Evolutionary conservation across 2,888 invertebrate species (phyloP), one percentile per base, ranked within the genome.

Genomic region (Drosophila borealis): DNA sequence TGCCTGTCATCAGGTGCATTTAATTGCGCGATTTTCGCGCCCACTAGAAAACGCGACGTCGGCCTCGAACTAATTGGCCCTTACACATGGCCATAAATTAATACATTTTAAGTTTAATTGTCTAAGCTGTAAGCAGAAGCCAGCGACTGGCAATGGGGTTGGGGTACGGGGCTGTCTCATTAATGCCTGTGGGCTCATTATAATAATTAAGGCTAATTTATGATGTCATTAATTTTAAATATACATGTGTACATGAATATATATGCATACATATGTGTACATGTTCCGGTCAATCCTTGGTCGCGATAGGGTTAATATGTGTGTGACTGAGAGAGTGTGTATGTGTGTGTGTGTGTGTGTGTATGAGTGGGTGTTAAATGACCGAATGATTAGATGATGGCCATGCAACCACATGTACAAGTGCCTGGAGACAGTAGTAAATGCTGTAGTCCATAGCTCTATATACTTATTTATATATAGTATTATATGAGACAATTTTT

Each of bases 11-110:
- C 90, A 90, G 90, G 90, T 90, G 90, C 90, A 82, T 88, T 90
- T 91, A 90, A 91, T 90, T 89, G 89, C 90, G 91, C 90, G 90
- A 88, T 79, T 89, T 86, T 75, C 84, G 85, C 82, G 80, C 79
- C 76, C 83, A 81, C 72, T 75, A 74, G 46, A 80, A 80, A 74
- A 51, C 64, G 80, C 76, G 78, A 72, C 56, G 62, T 36, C 44
- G 60, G 64, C 54, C 56, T 61, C 61, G 63, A 64, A 67, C 87
- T 89, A 90, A 90, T 90, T 90, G 90, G 85, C 71, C 78, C 76
- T 80, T 79, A 78, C 75, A 74, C 73, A 75, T 70, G 74, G 75
- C 73, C 88, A 89, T 90, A 90, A 90, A 90, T 90, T 90, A 80
- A 89, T 88, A 86, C 60, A 83, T 86, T 90, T 88, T 65, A 84